These are phyloP conservation scores for Hydrophis major DNA, from an alignment of 2,797 vertebrate genomes.

Conservation along the genomic window DNA sequence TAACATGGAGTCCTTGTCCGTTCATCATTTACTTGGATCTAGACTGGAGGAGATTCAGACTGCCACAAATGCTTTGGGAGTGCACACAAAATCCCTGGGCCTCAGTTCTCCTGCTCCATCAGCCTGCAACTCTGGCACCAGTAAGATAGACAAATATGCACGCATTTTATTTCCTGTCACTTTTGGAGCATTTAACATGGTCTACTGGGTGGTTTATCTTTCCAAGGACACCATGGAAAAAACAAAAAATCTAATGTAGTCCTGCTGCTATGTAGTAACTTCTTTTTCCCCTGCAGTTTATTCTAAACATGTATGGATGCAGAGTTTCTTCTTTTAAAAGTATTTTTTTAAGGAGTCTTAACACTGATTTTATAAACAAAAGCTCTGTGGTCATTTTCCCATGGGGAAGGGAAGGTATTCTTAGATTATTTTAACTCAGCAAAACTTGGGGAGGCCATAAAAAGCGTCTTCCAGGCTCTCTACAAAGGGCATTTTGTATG, in stretches of 20 bases:
- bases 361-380: constrained; percentile 68
- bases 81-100: constrained; percentile 72
- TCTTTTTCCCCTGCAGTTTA: constrained; percentile 63
- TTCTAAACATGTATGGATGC: constrained; percentile 68
- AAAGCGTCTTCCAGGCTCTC: constrained; percentile 52
- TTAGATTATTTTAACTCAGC: constrained; percentile 53
- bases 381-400: constrained; percentile 67
- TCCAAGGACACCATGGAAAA: constrained; percentile 95
- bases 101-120: constrained; percentile 71
- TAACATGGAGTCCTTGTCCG: constrained; percentile 71
- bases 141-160: constrained; percentile 99
- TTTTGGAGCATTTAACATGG: constrained; percentile 98
- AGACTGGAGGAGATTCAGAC: constrained; percentile 88
- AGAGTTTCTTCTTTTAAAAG: constrained; percentile 77
- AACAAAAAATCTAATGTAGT: constrained; percentile 78
- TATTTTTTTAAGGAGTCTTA: constrained; percentile 72
- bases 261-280: constrained; percentile 69
- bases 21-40: constrained; percentile 83
- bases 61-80: constrained; percentile 76
- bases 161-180: constrained; percentile 97
- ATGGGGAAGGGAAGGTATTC: constrained; percentile 62
- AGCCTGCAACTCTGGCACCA: constrained; percentile 83
- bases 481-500: constrained; percentile 48
- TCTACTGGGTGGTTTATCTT: constrained; percentile 99
- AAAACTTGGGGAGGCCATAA: constrained; percentile 26